Conservation (phyloP, 30 jellyfish, hydroid and myxozoan species). For the Chironex yamaguchii region DNA sequence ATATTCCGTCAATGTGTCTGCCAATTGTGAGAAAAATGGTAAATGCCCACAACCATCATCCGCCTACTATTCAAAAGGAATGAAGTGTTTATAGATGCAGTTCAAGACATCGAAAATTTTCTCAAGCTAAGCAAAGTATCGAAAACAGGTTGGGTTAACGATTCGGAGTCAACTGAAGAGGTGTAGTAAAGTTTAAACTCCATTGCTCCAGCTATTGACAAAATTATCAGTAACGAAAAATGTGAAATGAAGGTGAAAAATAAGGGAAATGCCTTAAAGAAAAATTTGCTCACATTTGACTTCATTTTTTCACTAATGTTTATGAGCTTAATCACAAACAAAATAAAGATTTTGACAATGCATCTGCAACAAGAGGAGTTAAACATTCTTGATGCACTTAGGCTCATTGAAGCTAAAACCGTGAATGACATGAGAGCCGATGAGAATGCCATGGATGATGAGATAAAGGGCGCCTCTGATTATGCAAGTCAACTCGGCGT, state of each 20-base stretch:
- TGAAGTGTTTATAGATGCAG: neutral
- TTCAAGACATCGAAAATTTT: slow-evolving; percentile 1
- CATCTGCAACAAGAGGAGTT: neutral
- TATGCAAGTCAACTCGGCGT: neutral
- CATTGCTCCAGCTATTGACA: neutral
- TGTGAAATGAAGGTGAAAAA: neutral
- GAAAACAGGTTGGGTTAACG: neutral
- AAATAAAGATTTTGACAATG: neutral
- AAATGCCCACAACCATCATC: no score
- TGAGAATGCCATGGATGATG: neutral
- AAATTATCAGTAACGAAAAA: neutral
- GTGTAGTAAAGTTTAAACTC: neutral
- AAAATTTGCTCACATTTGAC: neutral
- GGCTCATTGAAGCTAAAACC: neutral
- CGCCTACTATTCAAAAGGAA: no score
- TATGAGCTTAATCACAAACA: no score
- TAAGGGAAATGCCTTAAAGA: neutral
- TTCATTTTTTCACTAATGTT: no score
- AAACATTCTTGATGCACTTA: slow-evolving; percentile 7
- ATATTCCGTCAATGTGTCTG: no score
- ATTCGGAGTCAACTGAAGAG: neutral
- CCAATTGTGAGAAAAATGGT: no score
- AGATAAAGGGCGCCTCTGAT: neutral
- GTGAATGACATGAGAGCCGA: neutral
- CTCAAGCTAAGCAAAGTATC: neutral